phyloP scores from a whole-genome alignment of 1,140 invertebrate genomes.

The Triops cancriformis region DNA sequence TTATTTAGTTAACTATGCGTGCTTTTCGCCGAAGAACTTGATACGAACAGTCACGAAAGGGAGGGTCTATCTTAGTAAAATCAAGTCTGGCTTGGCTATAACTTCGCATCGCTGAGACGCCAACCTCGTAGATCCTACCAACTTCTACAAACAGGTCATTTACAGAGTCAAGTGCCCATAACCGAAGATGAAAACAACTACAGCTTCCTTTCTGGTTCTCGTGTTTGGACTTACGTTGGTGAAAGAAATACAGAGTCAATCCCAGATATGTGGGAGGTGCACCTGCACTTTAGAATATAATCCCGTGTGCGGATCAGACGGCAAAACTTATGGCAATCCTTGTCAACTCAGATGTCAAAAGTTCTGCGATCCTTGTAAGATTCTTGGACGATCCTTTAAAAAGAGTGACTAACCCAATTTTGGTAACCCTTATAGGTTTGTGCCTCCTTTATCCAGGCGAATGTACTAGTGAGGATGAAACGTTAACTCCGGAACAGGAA shows the following conservation, averaged over 20 bases:
- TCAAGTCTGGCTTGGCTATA: too few species aligned
- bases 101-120: too few species aligned
- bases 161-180: too few species aligned
- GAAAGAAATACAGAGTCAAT: neutral
- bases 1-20: too few species aligned
- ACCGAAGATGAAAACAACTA: neutral
- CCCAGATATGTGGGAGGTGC: neutral
- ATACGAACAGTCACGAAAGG: too few species aligned
- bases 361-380: neutral
- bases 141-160: too few species aligned
- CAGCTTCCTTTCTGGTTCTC: neutral
- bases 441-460: neutral
- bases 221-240: neutral
- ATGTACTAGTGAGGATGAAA: neutral
- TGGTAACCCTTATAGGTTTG: neutral
- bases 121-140: too few species aligned
- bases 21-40: too few species aligned
- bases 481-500: too few species aligned
- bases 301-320: slow-evolving; percentile 60
- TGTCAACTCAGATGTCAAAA: slow-evolving; percentile 50
- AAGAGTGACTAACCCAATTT: neutral
- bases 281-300: slow-evolving; percentile 49
- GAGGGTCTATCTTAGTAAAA: too few species aligned
- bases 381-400: neutral
- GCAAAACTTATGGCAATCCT: slow-evolving; percentile 51